Base-by-base conservation (phyloP, 2,113 vertebrate species). In the Lepidiolamprologus cunningtoni region DNA sequence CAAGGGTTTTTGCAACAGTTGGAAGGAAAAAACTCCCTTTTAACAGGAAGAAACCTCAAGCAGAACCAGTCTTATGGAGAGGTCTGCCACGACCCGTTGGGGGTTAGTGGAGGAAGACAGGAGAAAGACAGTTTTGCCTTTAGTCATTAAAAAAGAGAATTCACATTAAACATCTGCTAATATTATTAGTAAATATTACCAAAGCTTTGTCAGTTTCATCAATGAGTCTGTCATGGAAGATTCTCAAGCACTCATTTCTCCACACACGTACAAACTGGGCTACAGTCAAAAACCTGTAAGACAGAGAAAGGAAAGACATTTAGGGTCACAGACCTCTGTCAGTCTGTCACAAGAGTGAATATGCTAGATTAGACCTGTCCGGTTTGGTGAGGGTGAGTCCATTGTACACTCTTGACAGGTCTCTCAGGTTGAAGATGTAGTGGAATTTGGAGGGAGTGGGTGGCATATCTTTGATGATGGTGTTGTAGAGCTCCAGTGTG, bases 381-480 rank as follows among this genome's bases (percentile, higher is more conserved):
- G 97, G 92, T 71, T 95, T 96, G 37, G 97, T 98, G 81, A 98
- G 96, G 52, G 96, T 89, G 42, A 99, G 96, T 55, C 99, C 99
- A 3, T 97, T 97, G 92, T 97, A 99, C 31, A 99, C 90, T 76
- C 98, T 96, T 1, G 99, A 99, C 78, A 99, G 96, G 86, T 99
- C 99, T 4, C 99, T 95, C 55, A 99, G 95, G 91, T 99, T 99
- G 86, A 99, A 99, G 95, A 98, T 98, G 89, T 99, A 99, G 91
- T 99, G 98, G 90, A 99, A 99, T 94, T 98, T 99, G 4, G 98
- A 99, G 4, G 98, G 99, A 50, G 98, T 99, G 19, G 98, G 97
- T 0, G 97, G 98, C 35, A 99, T 92, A n/a, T 98, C 98, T 91
- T 92, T 96, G 82, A 98, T 91, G 8, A 99, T 97, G 84, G 17